Conservation (phyloP, 1,140 invertebrate species). For the Atta cephalotes region DNA sequence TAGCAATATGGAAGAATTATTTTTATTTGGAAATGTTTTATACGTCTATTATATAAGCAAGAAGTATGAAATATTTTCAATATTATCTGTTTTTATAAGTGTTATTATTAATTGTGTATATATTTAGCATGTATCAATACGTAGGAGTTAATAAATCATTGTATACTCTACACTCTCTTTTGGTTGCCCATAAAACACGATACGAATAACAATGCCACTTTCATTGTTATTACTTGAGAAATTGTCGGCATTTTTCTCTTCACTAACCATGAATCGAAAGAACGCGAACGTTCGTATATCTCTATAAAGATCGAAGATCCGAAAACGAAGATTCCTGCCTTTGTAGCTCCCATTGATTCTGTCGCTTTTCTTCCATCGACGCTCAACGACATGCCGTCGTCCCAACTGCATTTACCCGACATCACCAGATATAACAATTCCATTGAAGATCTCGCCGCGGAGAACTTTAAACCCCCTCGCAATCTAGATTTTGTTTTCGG, state of each 20-base stretch:
- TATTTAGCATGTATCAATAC: neutral
- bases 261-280: neutral
- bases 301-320: slow-evolving; percentile 47
- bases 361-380: neutral
- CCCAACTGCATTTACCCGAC: slow-evolving; percentile 64
- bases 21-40: neutral
- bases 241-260: slow-evolving; percentile 7
- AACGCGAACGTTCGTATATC: slow-evolving; percentile 14
- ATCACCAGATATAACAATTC: slow-evolving; percentile 65
- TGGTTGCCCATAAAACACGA: neutral
- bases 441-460: slow-evolving; percentile 29
- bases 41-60: neutral
- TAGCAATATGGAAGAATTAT: neutral
- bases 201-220: neutral
- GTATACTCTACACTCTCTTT: neutral
- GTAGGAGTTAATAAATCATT: neutral
- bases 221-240: slow-evolving; percentile 21
- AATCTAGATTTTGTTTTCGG: slow-evolving; percentile 74
- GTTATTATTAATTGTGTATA: neutral
- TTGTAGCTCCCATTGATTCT: slow-evolving; percentile 37
- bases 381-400: slow-evolving; percentile 44
- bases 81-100: neutral
- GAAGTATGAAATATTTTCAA: no score
- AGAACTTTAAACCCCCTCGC: slow-evolving; percentile 68
- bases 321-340: slow-evolving; percentile 42